These are phyloP conservation scores for Ctenomys sociabilis DNA, from an alignment of 2,113 vertebrate species.

Conservation along the genomic window DNA sequence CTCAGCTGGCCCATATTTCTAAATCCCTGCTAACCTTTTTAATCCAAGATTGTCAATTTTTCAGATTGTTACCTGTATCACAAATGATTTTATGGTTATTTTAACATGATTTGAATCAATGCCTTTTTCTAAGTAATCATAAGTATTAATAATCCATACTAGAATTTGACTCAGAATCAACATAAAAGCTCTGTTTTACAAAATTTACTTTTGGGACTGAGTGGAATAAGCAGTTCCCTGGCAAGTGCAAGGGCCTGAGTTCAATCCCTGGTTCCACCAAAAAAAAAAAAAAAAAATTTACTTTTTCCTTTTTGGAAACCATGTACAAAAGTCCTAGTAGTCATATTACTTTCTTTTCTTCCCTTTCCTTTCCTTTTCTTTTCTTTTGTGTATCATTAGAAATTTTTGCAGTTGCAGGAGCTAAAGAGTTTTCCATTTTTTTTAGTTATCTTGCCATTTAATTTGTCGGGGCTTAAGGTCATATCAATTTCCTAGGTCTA, in stretches of 20 bases:
- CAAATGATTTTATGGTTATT: constrained; percentile 40
- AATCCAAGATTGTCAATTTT: not conserved
- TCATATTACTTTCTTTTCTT: not conserved
- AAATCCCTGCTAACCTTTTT: constrained; percentile 26
- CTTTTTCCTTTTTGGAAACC: constrained; percentile 46
- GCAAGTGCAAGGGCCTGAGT: too few relatives aligned
- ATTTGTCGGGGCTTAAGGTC: not conserved
- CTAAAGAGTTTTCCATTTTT: constrained; percentile 44
- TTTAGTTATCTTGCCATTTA: constrained; percentile 27
- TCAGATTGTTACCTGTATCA: constrained; percentile 8
- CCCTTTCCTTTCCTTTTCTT: not conserved
- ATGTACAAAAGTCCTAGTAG: not conserved
- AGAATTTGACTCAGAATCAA: constrained; percentile 52
- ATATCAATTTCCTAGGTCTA: constrained; percentile 14
- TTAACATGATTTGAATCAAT: constrained; percentile 42
- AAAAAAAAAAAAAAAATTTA: too few relatives aligned
- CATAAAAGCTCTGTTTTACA: constrained; percentile 7
- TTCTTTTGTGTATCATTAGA: not conserved
- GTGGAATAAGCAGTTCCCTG: too few relatives aligned
- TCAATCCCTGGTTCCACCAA: too few relatives aligned
- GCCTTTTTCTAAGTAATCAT: constrained; percentile 44
- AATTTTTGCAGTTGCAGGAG: not conserved
- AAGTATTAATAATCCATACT: constrained; percentile 42
- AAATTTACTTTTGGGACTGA: constrained; percentile 56
- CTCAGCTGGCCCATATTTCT: constrained; percentile 36